phyloP scores from a whole-genome alignment of 2,797 vertebrate genomes.

The Etheostoma perlongum region DNA sequence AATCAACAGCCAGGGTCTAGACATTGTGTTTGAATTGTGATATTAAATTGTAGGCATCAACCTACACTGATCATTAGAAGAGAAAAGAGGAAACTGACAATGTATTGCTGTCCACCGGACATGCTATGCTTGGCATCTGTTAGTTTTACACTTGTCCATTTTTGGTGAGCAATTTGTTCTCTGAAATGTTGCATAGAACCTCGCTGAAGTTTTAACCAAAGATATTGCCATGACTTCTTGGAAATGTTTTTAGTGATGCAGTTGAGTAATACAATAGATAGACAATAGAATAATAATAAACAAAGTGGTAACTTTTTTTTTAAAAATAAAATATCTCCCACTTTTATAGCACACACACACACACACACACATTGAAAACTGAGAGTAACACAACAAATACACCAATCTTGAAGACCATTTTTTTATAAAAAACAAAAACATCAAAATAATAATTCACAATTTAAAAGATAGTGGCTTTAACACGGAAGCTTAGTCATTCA shows the following conservation, averaged over 20 bases:
- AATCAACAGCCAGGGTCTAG: not conserved
- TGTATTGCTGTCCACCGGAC: conserved; percentile 3
- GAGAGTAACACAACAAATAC: not conserved
- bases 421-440: not conserved
- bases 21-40: not conserved
- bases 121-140: too few species aligned
- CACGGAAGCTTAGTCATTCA: not conserved
- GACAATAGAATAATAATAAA: not conserved
- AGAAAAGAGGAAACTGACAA: conserved; percentile 10
- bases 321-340: not conserved
- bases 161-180: not conserved
- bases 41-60: not conserved
- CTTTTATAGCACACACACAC: not conserved
- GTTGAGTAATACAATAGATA: not conserved
- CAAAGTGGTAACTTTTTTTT: conserved; percentile 22
- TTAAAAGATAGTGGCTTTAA: not conserved
- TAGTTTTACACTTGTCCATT: not conserved
- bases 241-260: not conserved
- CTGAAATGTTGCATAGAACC: not conserved
- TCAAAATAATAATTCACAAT: not conserved
- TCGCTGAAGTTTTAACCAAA: not conserved
- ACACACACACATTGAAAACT: not conserved
- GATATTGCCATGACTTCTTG: too few species aligned
- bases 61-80: not conserved
- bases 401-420: not conserved